Conservation (phyloP, 2,113 vertebrate species). For the Percopsis transmontana region DNA sequence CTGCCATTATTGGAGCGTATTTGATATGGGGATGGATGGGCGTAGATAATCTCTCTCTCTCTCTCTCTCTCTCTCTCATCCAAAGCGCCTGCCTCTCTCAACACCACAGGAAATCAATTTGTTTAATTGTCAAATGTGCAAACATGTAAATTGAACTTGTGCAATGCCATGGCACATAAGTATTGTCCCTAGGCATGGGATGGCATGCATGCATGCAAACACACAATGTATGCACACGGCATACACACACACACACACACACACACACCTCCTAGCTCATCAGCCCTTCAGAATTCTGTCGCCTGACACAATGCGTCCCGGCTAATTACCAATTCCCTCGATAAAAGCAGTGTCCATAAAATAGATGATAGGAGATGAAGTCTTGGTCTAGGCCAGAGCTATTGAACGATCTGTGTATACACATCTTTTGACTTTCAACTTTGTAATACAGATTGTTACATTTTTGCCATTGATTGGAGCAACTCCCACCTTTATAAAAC, state of each 20-base stretch:
- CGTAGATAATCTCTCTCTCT: constrained; percentile 55
- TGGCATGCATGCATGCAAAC: constrained; percentile 23
- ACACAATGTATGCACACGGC: not conserved
- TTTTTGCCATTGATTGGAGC: constrained; percentile 37
- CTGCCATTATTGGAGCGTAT: constrained; percentile 65
- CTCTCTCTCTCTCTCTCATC: not conserved
- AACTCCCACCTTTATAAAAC: constrained; percentile 26
- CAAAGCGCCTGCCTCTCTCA: not conserved
- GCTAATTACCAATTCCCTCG: constrained; percentile 72
- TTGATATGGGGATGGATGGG: constrained; percentile 68
- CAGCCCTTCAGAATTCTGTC: constrained; percentile 62
- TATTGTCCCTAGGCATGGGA: constrained; percentile 45
- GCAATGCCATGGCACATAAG: constrained; percentile 47
- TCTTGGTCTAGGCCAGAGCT: constrained; percentile 35
- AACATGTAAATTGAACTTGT: constrained; percentile 72
- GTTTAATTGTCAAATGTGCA: constrained; percentile 81
- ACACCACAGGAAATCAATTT: constrained; percentile 75
- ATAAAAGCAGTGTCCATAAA: constrained; percentile 60
- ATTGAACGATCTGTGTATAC: constrained; percentile 46
- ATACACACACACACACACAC: constrained; percentile 18
- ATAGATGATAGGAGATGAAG: constrained; percentile 61
- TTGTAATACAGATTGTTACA: constrained; percentile 27
- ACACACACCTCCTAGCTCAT: constrained; percentile 69
- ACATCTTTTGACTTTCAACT: constrained; percentile 64
- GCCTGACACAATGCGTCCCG: constrained; percentile 67